Base-by-base conservation (phyloP, 2,113 vertebrate species). In the Otolemur garnettii region DNA sequence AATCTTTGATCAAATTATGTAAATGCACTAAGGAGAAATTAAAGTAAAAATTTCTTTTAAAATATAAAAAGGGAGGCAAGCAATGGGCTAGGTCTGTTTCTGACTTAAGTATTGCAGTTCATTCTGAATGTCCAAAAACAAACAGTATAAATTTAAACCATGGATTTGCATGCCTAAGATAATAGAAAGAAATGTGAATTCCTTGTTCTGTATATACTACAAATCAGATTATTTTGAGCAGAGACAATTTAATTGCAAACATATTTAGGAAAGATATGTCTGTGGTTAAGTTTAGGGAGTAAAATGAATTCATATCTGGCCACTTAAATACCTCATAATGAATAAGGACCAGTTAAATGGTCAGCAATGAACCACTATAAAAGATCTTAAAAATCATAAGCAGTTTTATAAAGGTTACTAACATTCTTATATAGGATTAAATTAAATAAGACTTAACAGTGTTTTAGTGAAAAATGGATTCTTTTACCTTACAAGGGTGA, bases 191-290 rank as follows among this genome's bases (percentile, higher is more conserved):
- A 87, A 89, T 83, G 78, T 35, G 26, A 93, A 24, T 81, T 96
- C 15, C 90, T 93, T 93, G 9, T 91, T 90, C 22, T 94, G 18
- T 92, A 50, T 35, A 35, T 30, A 50, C 57, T 91, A 87, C 19
- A 90, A 80, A 93, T 94, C 26, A 93, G 69, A 94, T 89, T 94
- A 95, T 90, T 97, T 93, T 91, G 71, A 93, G 5, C 12, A 86
- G 57, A 94, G 38, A 91, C 42, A 89, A 77, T 93, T 94, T 97
- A 96, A 97, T 80, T 96, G n/a, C 88, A 94, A 95, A 93, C 55
- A 68, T 87, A 91, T 87, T 94, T 92, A 92, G 28, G 10, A 91
- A 6, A 96, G 71, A 88, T 59, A 92, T 60, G 74, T 88, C 9
- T 28, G 55, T 71, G 14, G 3, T 84, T 94, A 87, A 87, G 84